Base-by-base conservation (phyloP, 2,888 invertebrate genomes). In the Melanotus villosus region DNA sequence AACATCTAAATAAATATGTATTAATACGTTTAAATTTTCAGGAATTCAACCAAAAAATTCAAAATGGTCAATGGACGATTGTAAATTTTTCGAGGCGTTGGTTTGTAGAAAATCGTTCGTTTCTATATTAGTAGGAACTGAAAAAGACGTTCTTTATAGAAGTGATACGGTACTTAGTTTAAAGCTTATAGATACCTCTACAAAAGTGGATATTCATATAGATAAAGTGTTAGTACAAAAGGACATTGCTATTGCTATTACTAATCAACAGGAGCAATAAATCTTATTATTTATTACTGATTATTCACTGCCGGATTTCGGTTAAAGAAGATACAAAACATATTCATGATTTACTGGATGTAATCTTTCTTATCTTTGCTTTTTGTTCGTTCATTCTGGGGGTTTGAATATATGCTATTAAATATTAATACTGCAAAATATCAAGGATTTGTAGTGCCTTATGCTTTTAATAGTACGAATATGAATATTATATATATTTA, bases 61-160 rank as follows among this genome's bases (percentile, higher is more conserved):
- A 18, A 87, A 93, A 83, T 93, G 93, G 92, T 87, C 89, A 0
- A 89, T 91, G 74, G 91, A 92, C 75, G 93, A 93, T 82, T 92
- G 92, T 77, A 84, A 92, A 58, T 85, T 89, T 68, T 95, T 95
- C 81, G 91, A 92, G 77, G 87, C 91, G 74, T 80, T 94, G 71
- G 91, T 93, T 4, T 89, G 90, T 32, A 89, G 90, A 32, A 90
- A 90, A 76, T 86, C 89, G 58, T 92, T 94, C 73, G 92, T 92
- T 10, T 91, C 93, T 0, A 82, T 90, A 52, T 87, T 94, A 57
- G 87, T 88, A 71, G 88, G 90, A 16, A 87, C 90, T 6, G 88
- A 88, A 65, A 86, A 86, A 43, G 92, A 92, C 77, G 87, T 89
- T 16, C 79, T 89, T 23, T 89, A 90, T 72, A 88, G 89, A 3